Base-by-base conservation (phyloP, 1,140 invertebrate genomes). In the Tyrophagus putrescentiae region DNA sequence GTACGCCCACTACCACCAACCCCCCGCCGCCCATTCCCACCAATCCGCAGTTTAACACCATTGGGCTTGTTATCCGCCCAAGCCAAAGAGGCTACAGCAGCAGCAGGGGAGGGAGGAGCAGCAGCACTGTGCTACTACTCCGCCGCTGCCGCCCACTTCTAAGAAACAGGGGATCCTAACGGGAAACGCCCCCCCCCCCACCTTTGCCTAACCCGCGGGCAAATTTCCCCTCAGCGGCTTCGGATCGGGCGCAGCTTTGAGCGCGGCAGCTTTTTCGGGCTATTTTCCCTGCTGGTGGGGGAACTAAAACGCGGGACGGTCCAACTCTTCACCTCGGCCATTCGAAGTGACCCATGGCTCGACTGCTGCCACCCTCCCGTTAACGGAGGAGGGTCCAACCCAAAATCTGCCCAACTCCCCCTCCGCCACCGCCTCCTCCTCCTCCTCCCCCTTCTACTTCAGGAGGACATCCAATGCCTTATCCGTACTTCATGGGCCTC, bases 161-260 rank as follows among this genome's bases (percentile, higher is more conserved):
- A n/a, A n/a, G n/a, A n/a, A n/a, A n/a, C n/a, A n/a, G n/a, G n/a
- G n/a, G n/a, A n/a, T n/a, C n/a, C n/a, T n/a, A n/a, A n/a, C n/a
- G n/a, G n/a, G n/a, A n/a, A n/a, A n/a, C n/a, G n/a, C 11, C 33
- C 4, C 18, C 56, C 16, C 4, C 33, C 23, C 56, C 56, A 33
- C 56, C 56, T 23, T 52, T 59, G 50, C 57, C 57, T 1, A 45
- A 42, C 23, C 57, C 57, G 31, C 57, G 50, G 57, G n/a, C 36
- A 32, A 21, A 45, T 44, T 21, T n/a, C n/a, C n/a, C 52, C 9
- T 54, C 52, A 31, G 25, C 21, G 25, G 45, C 31, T n/a, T n/a
- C n/a, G 7, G 45, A 48, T 25, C 45, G 45, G 18, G 23, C 7
- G 31, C 45, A 48, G 7, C 21, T 13, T 13, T 21, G 21, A 7